These are phyloP conservation scores for Rosalia funebris DNA, from an alignment of 2,888 invertebrate genomes.

Conservation along the genomic window DNA sequence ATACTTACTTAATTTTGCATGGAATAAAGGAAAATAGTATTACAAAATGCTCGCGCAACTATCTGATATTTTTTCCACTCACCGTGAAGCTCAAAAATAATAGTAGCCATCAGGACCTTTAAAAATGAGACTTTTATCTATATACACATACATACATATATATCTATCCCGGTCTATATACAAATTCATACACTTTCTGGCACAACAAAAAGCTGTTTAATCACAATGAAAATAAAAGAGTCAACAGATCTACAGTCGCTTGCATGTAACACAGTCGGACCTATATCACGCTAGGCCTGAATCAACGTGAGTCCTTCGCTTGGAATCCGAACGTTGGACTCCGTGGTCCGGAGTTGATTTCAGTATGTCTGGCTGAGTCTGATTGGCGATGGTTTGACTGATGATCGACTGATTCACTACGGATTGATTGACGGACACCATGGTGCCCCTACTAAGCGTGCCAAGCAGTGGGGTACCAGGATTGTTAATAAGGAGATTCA, in stretches of 20 bases:
- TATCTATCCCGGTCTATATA: slow-evolving; percentile 37
- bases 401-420: slow-evolving; percentile 61
- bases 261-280: slow-evolving; percentile 19
- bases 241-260: slow-evolving; percentile 24
- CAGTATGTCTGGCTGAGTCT: slow-evolving; percentile 80
- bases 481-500: slow-evolving; percentile 85
- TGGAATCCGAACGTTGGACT: slow-evolving; percentile 66
- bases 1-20: background rate
- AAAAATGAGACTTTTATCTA: slow-evolving; percentile 5
- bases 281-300: slow-evolving; percentile 64
- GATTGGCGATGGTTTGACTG: slow-evolving; percentile 58
- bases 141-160: slow-evolving; percentile 38
- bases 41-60: too few species aligned
- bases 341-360: slow-evolving; percentile 87
- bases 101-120: background rate
- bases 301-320: slow-evolving; percentile 65
- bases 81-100: slow-evolving; percentile 7
- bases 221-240: slow-evolving; percentile 33
- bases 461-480: slow-evolving; percentile 84
- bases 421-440: slow-evolving; percentile 63
- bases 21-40: background rate
- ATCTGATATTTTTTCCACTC: slow-evolving; percentile 4
- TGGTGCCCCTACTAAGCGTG: slow-evolving; percentile 72
- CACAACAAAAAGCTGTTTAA: slow-evolving; percentile 37
- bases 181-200: slow-evolving; percentile 37